These are phyloP conservation scores for Drosophila formosana DNA, from an alignment of 2,888 invertebrate species.

Conservation along the genomic window DNA sequence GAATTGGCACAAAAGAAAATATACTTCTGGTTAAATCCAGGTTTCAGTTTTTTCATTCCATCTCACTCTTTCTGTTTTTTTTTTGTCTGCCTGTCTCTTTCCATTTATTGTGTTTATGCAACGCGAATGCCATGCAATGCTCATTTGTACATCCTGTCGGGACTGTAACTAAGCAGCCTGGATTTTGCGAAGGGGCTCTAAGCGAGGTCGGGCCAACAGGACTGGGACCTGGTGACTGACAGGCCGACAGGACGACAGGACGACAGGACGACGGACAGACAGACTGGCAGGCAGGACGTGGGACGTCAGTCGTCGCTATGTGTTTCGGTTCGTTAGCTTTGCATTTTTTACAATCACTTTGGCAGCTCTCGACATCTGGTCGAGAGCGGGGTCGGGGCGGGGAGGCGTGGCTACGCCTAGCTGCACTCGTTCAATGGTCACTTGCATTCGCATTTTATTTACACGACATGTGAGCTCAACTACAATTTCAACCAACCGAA, in stretches of 20 bases:
- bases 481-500: constrained; percentile 67
- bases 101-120: constrained; percentile 58
- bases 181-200: constrained; percentile 27
- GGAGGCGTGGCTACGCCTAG: constrained; percentile 37
- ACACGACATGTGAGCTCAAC: constrained; percentile 75
- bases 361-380: constrained; percentile 53
- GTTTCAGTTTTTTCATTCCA: constrained; percentile 4
- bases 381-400: not conserved
- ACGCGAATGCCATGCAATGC: constrained; percentile 39
- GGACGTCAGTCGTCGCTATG: constrained; percentile 73
- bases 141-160: constrained; percentile 51
- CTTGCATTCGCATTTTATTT: constrained; percentile 73
- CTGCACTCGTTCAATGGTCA: constrained; percentile 69
- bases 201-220: not conserved
- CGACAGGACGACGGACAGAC: constrained; percentile 1
- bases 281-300: constrained; percentile 36
- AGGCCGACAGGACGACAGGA: constrained; percentile 16
- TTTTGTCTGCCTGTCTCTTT: not conserved
- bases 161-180: constrained; percentile 42
- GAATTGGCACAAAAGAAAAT: constrained; percentile 29
- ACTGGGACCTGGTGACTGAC: constrained; percentile 25
- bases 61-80: not conserved
- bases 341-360: constrained; percentile 80
- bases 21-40: constrained; percentile 14
- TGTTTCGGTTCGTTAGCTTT: constrained; percentile 80